Evolutionary conservation across 2,797 vertebrate genomes (phyloP), one percentile per base, ranked within the genome.

Genomic region (Poeciliopsis turneri): DNA sequence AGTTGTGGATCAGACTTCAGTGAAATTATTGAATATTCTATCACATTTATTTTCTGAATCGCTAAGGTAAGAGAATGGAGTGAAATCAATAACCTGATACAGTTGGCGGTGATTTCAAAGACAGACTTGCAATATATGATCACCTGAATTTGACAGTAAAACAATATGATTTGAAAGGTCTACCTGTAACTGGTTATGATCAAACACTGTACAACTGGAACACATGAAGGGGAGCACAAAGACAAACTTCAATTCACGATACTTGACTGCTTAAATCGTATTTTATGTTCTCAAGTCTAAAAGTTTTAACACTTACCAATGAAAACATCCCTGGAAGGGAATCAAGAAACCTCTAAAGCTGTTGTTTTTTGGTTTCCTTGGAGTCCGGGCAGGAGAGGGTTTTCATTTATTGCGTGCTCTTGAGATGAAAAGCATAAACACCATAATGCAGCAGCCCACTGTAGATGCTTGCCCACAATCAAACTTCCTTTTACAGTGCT

Each of bases 401-500:
- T 5, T 47, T 77, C 13, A 1, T 72, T 88, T 13, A 71, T 12
- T 49, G 66, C 59, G 46, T 55, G 71, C 57, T 69, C 23, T 33
- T 46, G 5, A 61, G 28, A 59, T 76, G 47, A 70, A 69, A 78
- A 70, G 81, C 45, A 57, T 64, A 72, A 53, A 41, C 2, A 47
- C 30, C 41, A 69, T 49, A 33, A 61, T 43, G 49, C 47, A 43
- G 33, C 55, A 33, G 83, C 23, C 55, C 66, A 81, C 68, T 76
- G 55, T 30, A 51, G 79, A 82, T 72, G 72, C 45, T 57, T 82
- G 10, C 76, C 73, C 75, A 57, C 28, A 70, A 82, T 89, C 77
- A 75, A 82, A 79, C 78, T 81, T 75, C 82, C 75, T 86, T 82
- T 86, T 77, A 68, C 47, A 83, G 82, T 75, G 79, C 82, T 73